These are phyloP conservation scores for Aricia agestis DNA, from an alignment of 1,140 invertebrate species.

Conservation along the genomic window DNA sequence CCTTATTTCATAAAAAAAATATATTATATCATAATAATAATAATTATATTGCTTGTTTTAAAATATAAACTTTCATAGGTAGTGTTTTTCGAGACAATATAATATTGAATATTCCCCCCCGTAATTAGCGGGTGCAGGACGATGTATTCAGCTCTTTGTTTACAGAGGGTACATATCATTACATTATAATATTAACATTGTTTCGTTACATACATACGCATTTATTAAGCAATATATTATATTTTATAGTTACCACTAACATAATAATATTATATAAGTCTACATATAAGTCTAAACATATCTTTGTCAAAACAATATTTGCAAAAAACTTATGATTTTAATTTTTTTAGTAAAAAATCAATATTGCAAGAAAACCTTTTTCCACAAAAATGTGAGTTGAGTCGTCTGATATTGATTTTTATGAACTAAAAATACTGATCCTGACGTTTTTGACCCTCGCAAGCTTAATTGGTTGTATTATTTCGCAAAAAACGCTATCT, in stretches of 20 bases:
- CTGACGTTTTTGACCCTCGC: background rate
- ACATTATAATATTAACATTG: conserved; percentile 50
- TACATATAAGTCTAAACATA: too few species aligned
- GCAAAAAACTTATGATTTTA: too few species aligned
- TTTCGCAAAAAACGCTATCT: background rate
- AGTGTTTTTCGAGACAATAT: conserved; percentile 15
- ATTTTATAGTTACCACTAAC: too few species aligned
- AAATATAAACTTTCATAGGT: background rate
- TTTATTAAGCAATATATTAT: background rate
- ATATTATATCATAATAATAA: background rate
- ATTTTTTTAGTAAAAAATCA: too few species aligned
- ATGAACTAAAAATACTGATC: background rate
- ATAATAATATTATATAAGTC: too few species aligned
- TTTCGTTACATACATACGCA: conserved; percentile 35
- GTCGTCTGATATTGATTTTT: too few species aligned
- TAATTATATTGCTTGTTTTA: background rate
- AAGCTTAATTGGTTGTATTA: background rate
- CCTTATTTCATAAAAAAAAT: too few species aligned
- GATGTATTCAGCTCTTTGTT: conserved; percentile 66
- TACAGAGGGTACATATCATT: conserved; percentile 66
- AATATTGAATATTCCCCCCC: conserved; percentile 34
- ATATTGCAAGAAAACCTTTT: too few species aligned
- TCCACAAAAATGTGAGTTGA: too few species aligned
- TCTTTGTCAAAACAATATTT: too few species aligned
- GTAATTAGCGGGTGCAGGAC: conserved; percentile 51